These are phyloP conservation scores for Chesias legatella DNA, from an alignment of 2,888 invertebrate species.

Conservation along the genomic window DNA sequence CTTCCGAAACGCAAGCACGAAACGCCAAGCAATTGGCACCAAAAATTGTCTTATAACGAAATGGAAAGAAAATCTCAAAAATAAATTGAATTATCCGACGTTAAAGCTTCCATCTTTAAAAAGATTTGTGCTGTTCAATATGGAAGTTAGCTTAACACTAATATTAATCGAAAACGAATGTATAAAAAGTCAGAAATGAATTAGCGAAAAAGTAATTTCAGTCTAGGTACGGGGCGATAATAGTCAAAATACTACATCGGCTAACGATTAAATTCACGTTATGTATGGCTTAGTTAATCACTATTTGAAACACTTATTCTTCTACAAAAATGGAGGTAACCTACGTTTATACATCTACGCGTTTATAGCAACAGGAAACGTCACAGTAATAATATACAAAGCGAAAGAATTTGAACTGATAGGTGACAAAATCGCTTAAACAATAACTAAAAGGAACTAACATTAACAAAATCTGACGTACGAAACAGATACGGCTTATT, in stretches of 20 bases:
- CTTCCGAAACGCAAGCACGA: conserved; percentile 45
- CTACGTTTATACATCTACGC: conserved; percentile 48
- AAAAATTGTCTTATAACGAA: conserved; percentile 40
- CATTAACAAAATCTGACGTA: conserved; percentile 49
- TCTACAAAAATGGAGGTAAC: conserved; percentile 46
- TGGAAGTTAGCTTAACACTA: conserved; percentile 64
- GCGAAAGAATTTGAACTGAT: conserved; percentile 57
- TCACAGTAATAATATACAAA: conserved; percentile 15
- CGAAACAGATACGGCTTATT: conserved; percentile 42
- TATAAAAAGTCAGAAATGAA: conserved; percentile 44
- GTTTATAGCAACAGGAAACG: conserved; percentile 43
- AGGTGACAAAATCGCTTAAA: conserved; percentile 47
- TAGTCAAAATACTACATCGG: conserved; percentile 50
- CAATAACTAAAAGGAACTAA: conserved; percentile 53
- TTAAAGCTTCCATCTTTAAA: conserved; percentile 49
- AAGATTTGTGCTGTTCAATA: conserved; percentile 66
- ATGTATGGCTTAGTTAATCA: conserved; percentile 68
- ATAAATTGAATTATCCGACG: conserved; percentile 46
- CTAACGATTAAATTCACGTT: conserved; percentile 66
- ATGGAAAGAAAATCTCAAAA: conserved; percentile 62
- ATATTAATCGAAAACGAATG: conserved; percentile 47
- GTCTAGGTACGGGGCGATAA: conserved; percentile 58
- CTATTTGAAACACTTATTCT: conserved; percentile 70
- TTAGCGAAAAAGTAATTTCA: conserved; percentile 42
- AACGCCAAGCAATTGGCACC: conserved; percentile 48